Evolutionary conservation across 2,113 vertebrate species (phyloP), one percentile per base, ranked within the genome.

Genomic region (Leucopsar rothschildi): DNA sequence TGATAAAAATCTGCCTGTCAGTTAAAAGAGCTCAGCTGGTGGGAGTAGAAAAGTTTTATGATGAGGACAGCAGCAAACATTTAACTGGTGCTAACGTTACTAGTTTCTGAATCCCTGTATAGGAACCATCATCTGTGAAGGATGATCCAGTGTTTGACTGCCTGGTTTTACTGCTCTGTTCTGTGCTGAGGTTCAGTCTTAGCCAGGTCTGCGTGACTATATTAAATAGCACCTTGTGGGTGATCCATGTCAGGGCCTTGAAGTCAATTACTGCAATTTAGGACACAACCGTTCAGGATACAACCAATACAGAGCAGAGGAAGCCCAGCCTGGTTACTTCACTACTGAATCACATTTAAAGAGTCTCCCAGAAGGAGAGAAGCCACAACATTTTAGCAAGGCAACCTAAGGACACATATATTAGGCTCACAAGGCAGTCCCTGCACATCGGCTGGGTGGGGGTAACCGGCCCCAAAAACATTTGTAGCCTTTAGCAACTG

Each of bases 321-420:
- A 45, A 24, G 29, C 55, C 63, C 23, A 12, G 20, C 50, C 64
- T 61, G 39, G 25, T 17, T 33, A 12, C 28, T 31, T 81, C 47
- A 27, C 23, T 33, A 16, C 5, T 29, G 33, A 87, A 55, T 49
- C 81, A 50, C 60, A 24, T 61, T 57, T 50, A 50, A 70, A 50
- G 8, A 75, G 27, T 29, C 45, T 86, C 19, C 18, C 12, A 68
- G 61, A 25, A 66, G 42, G 14, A 53, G 35, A 61, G 47, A 47
- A 59, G 28, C 21, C 39, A n/a, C 18, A 35, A 1, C 31, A 59
- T 71, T 85, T 79, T 59, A 35, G 45, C 1, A 1, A 84, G 18
- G 5, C 4, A 25, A 42, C 10, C 25, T 3, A 15, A 40, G 76
- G 15, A 25, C 1, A 1, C 2, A 1, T 1, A 10, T 18, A 8